A percentile compares a stretch with the other conserved stretches of the same genome.
phyloP scores from a whole-genome alignment of 2,113 vertebrate genomes.

The Clarias batrachus region DNA sequence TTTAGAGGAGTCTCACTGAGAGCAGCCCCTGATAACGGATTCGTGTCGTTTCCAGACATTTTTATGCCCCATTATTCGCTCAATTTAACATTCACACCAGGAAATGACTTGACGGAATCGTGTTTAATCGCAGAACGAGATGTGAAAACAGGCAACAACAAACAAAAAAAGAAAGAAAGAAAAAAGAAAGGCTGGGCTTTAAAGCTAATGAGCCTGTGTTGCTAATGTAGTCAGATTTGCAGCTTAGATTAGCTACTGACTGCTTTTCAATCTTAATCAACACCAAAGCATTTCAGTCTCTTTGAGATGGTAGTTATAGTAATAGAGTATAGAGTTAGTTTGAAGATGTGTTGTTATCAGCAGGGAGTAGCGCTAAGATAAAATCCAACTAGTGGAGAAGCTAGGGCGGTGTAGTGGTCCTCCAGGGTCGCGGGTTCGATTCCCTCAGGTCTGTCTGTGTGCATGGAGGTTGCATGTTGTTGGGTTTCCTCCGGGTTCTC shows the following conservation, averaged over 20 bases:
- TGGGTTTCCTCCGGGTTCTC: too few relatives aligned
- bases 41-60: not conserved
- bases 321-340: not conserved
- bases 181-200: not conserved
- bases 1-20: not conserved
- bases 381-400: not conserved
- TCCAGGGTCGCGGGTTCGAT: too few relatives aligned
- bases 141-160: not conserved
- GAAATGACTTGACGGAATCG: not conserved
- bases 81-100: not conserved
- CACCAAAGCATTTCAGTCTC: not conserved
- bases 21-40: not conserved
- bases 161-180: too few relatives aligned
- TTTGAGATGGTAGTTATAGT: not conserved
- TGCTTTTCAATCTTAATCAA: not conserved
- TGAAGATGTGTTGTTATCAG: not conserved
- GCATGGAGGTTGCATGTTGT: too few relatives aligned
- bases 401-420: too few relatives aligned
- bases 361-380: not conserved
- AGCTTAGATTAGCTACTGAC: not conserved
- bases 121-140: not conserved
- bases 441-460: too few relatives aligned
- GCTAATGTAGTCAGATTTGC: not conserved
- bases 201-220: slow-evolving; percentile 18
- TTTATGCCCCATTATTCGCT: not conserved